Conservation (phyloP, 2,113 vertebrate species). For the Gambusia holbrooki region DNA sequence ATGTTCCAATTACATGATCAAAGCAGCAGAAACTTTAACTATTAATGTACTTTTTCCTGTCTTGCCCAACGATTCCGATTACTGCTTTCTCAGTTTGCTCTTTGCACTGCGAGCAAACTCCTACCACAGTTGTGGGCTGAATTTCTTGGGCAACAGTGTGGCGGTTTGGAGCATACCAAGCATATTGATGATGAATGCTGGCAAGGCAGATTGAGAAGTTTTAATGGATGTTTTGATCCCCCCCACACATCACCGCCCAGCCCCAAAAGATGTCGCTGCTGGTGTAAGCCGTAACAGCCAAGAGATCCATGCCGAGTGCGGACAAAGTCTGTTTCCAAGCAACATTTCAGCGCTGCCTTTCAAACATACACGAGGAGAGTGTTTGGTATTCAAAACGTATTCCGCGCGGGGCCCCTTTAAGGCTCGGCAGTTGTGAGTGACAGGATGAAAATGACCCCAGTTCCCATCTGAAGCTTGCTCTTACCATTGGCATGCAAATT, state of each 20-base stretch:
- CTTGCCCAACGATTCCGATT: not conserved
- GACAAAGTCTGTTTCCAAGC: conserved; percentile 9
- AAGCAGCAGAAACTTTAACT: not conserved
- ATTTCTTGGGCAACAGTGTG: conserved; percentile 4
- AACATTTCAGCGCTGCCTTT: conserved; percentile 1
- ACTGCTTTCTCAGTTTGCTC: conserved; percentile 5
- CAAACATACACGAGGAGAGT: conserved; percentile 10
- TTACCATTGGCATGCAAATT: conserved; percentile 44
- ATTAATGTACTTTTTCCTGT: not conserved
- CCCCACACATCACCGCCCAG: not conserved
- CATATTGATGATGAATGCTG: conserved; percentile 17
- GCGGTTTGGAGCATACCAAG: not conserved
- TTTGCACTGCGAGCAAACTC: conserved; percentile 5
- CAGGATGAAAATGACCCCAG: conserved; percentile 36
- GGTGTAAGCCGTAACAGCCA: not conserved
- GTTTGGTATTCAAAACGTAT: conserved; percentile 36
- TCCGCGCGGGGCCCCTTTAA: conserved; percentile 17
- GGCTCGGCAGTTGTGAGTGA: conserved; percentile 36
- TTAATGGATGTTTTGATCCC: not conserved
- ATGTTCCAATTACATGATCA: not conserved
- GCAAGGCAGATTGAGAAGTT: conserved; percentile 15
- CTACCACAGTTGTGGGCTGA: conserved; percentile 3
- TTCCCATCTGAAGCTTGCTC: conserved; percentile 35
- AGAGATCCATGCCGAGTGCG: not conserved
- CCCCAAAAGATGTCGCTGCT: not conserved